Evolutionary conservation across 2,888 invertebrate genomes (phyloP), one percentile per base, ranked within the genome.

Genomic region (Masnerella sp.): DNA sequence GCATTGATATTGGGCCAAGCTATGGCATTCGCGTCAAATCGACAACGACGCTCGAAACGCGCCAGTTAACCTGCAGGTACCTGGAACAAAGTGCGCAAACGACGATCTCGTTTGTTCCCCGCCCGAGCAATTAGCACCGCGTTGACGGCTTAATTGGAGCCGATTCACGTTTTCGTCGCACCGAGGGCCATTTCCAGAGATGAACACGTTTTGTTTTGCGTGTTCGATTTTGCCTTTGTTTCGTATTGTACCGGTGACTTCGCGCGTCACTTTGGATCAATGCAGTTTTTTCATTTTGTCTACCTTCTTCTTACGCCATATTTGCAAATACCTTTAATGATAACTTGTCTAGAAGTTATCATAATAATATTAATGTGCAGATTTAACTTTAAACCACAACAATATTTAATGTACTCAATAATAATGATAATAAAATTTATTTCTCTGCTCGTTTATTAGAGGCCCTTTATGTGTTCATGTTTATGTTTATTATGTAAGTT

Each of bases 111-210:
- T 70, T 64, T 70, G 51, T 62, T 64, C 58, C 42, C 42, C 49
- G 49, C 47, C 49, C 65, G 52, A 67, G 79, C 79, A 83, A 83
- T 84, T 84, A 84, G 80, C 77, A 67, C 49, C 36, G 68, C 77
- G 74, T 77, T 82, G 84, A 83, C 81, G 84, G 78, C 78, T 83
- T 84, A 83, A 84, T 84, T 84, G 80, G 81, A 70, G 74, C 75
- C 75, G 78, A 74, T 79, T 74, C 79, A 76, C 78, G 79, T 79
- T 80, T 83, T 83, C 81, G 83, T 83, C 82, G 80, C 82, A 81
- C 83, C 83, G 82, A 80, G 78, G 68, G 76, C 62, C 64, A 73
- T 72, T 74, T 54, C 36, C 49, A 61, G 45, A 43, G 56, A 62
- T 51, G 67, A 56, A n/a, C 45, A 64, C 32, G 58, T 65, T 74